Base-by-base conservation (phyloP, 2,888 invertebrate species). In the Agriotes lineatus region DNA sequence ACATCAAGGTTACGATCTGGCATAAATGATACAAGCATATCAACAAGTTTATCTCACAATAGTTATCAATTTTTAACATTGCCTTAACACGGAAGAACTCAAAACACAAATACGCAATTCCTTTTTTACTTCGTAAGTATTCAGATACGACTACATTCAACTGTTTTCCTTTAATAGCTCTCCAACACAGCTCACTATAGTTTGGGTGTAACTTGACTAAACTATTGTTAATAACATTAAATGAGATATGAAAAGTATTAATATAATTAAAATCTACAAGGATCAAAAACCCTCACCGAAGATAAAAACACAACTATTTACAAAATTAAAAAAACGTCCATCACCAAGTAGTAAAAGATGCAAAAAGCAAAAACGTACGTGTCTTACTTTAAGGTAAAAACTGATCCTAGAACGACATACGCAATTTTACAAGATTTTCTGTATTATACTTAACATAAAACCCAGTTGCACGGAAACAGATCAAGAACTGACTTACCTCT, bases 401-500 rank as follows among this genome's bases (percentile, higher is more conserved):
- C 20, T 10, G n/a, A 45, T 18, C 2, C 16, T 44, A 14, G 19
- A 44, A 44, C 1, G n/a, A 4, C 35, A 9, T 35, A 35, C 9
- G 10, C 35, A 35, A 35, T n/a, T n/a, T n/a, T n/a, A n/a, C n/a
- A n/a, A n/a, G n/a, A n/a, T n/a, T n/a, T n/a, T n/a, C n/a, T n/a
- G n/a, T n/a, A n/a, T n/a, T n/a, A n/a, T n/a, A n/a, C n/a, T n/a
- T n/a, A n/a, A n/a, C n/a, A n/a, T n/a, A n/a, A n/a, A n/a, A n/a
- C n/a, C n/a, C n/a, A n/a, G n/a, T n/a, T n/a, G n/a, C n/a, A n/a
- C 7, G 2, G n/a, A 10, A 59, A 25, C 19, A 12, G 44, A 54
- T 44, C 30, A 25, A 20, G 12, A 39, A 48, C 9, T 16, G 70
- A 75, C 87, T 87, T 87, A 96, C 96, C 94, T 96, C 96, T 88